These are phyloP conservation scores for Synanthedon tipuliformis DNA, from an alignment of 2,888 invertebrate genomes.

Conservation along the genomic window DNA sequence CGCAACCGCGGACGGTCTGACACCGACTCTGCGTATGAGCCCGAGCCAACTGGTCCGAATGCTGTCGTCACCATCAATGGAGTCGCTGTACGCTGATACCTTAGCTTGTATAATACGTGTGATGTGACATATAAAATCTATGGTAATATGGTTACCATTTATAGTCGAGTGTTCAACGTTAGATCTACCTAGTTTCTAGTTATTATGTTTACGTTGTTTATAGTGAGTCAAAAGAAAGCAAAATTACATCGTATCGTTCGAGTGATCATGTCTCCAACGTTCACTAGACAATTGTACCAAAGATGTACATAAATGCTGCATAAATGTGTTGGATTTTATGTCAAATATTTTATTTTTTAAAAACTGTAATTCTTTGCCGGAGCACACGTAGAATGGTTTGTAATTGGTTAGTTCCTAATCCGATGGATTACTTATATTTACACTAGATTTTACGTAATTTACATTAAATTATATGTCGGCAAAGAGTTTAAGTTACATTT, in stretches of 20 bases:
- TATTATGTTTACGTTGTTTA: too few species aligned
- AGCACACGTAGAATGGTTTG: background rate
- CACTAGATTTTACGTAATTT: too few species aligned
- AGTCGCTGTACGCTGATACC: constrained; percentile 81
- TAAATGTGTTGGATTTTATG: constrained; percentile 58
- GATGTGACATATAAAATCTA: constrained; percentile 6
- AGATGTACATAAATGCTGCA: constrained; percentile 50
- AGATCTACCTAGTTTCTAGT: too few species aligned
- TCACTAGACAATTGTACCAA: constrained; percentile 63
- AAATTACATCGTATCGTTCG: constrained; percentile 11
- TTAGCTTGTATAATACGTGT: background rate
- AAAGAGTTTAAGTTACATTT: too few species aligned
- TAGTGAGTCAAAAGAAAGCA: constrained; percentile 7
- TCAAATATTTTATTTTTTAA: constrained; percentile 14
- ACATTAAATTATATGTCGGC: too few species aligned
- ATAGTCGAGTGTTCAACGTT: background rate
- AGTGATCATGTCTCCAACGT: constrained; percentile 42
- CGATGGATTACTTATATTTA: too few species aligned
- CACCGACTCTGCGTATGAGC: constrained; percentile 71
- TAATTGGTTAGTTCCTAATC: too few species aligned
- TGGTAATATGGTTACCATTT: background rate
- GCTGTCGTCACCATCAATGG: constrained; percentile 88
- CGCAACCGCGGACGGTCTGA: constrained; percentile 14
- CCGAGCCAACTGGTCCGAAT: constrained; percentile 73
- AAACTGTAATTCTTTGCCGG: constrained; percentile 19